Percentiles rank a stretch among this genome's conserved stretches.
phyloP scores from a whole-genome alignment of 1,140 invertebrate genomes.

The Hetaerina americana region DNA sequence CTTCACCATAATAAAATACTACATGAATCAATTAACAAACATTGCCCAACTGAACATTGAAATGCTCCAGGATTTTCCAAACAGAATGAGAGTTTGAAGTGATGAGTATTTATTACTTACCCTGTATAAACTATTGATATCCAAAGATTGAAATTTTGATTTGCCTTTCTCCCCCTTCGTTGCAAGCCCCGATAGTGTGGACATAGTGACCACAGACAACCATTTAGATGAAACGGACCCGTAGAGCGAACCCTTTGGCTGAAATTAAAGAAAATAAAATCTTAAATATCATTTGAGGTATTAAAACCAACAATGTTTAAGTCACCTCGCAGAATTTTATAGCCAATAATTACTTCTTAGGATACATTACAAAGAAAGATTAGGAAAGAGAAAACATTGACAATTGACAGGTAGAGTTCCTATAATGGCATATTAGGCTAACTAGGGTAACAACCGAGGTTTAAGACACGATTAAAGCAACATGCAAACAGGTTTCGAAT shows the following conservation, averaged over 20 bases:
- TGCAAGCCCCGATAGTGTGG: slow-evolving; percentile 67
- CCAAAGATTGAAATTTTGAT: slow-evolving; percentile 87
- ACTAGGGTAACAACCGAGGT: neutral
- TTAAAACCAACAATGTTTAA: too few relatives aligned
- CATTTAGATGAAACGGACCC: slow-evolving; percentile 68
- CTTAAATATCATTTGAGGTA: too few relatives aligned
- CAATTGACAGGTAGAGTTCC: neutral
- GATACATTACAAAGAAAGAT: neutral
- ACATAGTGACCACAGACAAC: slow-evolving; percentile 76
- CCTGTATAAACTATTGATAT: slow-evolving; percentile 95
- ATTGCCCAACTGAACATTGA: too few relatives aligned
- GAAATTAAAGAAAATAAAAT: slow-evolving; percentile 14
- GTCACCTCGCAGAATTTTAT: too few relatives aligned
- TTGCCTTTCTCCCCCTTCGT: slow-evolving; percentile 86
- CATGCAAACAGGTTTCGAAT: neutral
- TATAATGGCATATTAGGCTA: neutral
- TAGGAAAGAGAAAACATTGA: neutral
- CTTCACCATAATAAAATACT: too few relatives aligned
- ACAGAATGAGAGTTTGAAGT: too few relatives aligned
- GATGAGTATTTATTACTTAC: too few relatives aligned
- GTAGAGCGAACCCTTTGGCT: slow-evolving; percentile 67
- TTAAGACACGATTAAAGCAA: neutral
- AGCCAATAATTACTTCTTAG: too few relatives aligned
- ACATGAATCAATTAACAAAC: too few relatives aligned
- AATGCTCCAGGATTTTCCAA: too few relatives aligned